Evolutionary conservation across 1,140 invertebrate genomes (phyloP).

Genomic region (Trypoxylus dichotomus): DNA sequence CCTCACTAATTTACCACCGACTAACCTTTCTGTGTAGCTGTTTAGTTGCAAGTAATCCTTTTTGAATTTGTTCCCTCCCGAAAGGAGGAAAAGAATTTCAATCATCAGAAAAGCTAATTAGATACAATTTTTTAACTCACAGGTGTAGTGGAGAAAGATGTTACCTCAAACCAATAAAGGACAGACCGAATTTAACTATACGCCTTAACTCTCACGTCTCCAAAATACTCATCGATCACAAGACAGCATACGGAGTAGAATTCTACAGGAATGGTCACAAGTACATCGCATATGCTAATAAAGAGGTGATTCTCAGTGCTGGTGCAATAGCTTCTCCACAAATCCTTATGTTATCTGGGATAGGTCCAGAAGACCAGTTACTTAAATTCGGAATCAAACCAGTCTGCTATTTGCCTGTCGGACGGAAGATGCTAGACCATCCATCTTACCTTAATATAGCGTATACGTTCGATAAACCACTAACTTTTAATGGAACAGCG

Average conservation of each 20-base stretch:
- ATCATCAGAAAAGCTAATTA: no score
- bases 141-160: constrained; percentile 45
- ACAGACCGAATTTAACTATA: constrained; percentile 69
- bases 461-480: constrained; percentile 75
- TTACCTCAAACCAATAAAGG: constrained; percentile 49
- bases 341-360: constrained; percentile 75
- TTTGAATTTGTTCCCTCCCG: no score
- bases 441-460: constrained; percentile 79
- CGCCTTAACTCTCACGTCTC: constrained; percentile 63
- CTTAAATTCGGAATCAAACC: constrained; percentile 51
- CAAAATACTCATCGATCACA: constrained; percentile 46
- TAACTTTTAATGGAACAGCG: constrained; percentile 59
- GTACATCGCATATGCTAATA: constrained; percentile 54
- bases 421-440: constrained; percentile 60
- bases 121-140: no score
- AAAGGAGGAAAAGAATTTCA: no score
- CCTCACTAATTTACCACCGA: no score
- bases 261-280: constrained; percentile 54
- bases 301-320: constrained; percentile 70
- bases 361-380: constrained; percentile 67
- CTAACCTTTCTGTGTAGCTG: no score
- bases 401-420: constrained; percentile 55
- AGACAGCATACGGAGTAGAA: constrained; percentile 47
- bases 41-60: no score
- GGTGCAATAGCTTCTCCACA: constrained; percentile 85